These are phyloP conservation scores for Biston betularia DNA, from an alignment of 2,888 invertebrate genomes.

Conservation along the genomic window DNA sequence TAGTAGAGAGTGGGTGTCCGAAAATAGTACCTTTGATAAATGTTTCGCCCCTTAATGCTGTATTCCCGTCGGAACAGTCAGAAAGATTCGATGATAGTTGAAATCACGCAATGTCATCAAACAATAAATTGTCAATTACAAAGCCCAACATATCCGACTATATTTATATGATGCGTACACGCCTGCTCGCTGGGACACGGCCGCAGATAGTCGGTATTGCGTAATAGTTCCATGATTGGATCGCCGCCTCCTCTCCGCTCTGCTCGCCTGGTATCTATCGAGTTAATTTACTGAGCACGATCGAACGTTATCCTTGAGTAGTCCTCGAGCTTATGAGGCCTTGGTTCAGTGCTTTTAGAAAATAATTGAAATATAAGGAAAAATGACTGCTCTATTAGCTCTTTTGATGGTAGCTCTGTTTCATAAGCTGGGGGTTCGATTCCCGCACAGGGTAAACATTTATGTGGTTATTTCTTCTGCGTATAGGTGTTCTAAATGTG, in stretches of 20 bases:
- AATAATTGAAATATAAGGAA: slow-evolving; percentile 25
- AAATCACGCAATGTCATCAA: not conserved
- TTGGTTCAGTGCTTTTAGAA: slow-evolving; percentile 23
- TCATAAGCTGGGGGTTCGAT: no score
- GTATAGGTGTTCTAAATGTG: no score
- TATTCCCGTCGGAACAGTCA: no score
- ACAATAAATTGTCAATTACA: slow-evolving; percentile 14
- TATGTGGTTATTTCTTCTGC: no score
- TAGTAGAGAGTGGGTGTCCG: no score
- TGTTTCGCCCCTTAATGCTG: no score
- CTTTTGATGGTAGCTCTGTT: no score
- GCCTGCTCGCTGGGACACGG: slow-evolving; percentile 21
- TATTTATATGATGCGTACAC: slow-evolving; percentile 24
- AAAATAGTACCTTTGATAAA: no score
- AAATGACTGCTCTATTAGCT: no score
- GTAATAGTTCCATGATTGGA: slow-evolving; percentile 77
- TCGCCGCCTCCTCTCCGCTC: slow-evolving; percentile 68
- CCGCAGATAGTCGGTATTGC: slow-evolving; percentile 35
- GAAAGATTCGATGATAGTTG: not conserved
- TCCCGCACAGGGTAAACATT: no score
- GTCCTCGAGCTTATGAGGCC: slow-evolving; percentile 20
- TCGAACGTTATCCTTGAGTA: slow-evolving; percentile 41
- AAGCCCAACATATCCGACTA: not conserved
- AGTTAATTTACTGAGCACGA: slow-evolving; percentile 65
- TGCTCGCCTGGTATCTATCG: slow-evolving; percentile 69